Conservation (phyloP, 2,113 vertebrate species). For the Pelecanoides urinatrix region DNA sequence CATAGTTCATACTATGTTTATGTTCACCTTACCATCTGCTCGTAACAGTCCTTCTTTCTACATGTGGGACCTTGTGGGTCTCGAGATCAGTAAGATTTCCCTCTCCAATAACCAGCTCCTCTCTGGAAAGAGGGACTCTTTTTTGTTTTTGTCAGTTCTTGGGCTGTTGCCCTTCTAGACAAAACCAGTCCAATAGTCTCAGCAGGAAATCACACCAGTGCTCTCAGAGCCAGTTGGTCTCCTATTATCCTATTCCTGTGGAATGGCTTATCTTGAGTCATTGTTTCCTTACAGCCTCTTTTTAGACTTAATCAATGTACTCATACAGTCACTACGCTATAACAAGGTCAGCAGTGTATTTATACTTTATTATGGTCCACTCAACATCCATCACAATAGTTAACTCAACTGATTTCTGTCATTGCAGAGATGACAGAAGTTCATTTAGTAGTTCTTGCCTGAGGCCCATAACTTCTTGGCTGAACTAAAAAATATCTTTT, state of each 20-base stretch:
- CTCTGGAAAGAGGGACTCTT: constrained; percentile 30
- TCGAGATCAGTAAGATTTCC: neutral
- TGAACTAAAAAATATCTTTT: constrained; percentile 18
- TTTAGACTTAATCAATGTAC: constrained; percentile 16
- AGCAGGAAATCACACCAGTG: constrained; percentile 43
- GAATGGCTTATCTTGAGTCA: constrained; percentile 64
- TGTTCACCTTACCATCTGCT: neutral
- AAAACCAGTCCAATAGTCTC: constrained; percentile 51
- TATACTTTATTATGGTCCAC: neutral
- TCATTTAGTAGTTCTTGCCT: neutral
- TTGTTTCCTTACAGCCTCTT: constrained; percentile 42
- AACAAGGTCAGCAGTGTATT: neutral
- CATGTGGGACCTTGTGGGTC: neutral
- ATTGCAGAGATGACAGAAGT: neutral
- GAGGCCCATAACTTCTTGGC: constrained; percentile 33
- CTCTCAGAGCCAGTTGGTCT: constrained; percentile 6
- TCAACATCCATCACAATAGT: neutral
- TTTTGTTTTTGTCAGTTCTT: constrained; percentile 53
- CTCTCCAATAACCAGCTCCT: neutral
- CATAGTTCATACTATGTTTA: neutral
- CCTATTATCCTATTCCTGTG: constrained; percentile 41
- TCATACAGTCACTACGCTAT: neutral
- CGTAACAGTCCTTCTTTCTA: neutral
- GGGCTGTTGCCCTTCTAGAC: constrained; percentile 37
- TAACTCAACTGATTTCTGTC: constrained; percentile 41